phyloP scores from a whole-genome alignment of 2,113 vertebrate genomes.

The Syrrhaptes paradoxus region DNA sequence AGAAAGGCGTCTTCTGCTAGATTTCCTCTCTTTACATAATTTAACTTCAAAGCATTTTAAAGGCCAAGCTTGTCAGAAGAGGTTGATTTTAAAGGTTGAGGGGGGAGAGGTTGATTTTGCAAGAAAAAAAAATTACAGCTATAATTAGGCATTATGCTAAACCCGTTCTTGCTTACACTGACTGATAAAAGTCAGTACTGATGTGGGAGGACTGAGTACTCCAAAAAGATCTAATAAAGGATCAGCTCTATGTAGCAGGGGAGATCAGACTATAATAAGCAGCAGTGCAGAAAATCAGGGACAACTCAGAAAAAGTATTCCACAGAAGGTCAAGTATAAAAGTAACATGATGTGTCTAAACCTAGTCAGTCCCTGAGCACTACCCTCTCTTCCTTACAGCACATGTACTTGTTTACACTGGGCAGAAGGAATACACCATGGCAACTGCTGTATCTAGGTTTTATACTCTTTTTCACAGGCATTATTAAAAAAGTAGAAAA shows the following conservation, averaged over 20 bases:
- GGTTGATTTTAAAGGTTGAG: slow-evolving; percentile 11
- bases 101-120: neutral
- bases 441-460: neutral
- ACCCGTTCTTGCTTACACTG: neutral
- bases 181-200: neutral
- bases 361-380: neutral
- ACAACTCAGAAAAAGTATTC: neutral
- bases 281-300: neutral
- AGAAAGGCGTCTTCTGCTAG: neutral
- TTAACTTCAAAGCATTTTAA: slow-evolving; percentile 19
- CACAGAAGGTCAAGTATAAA: neutral
- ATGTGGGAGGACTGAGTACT: neutral
- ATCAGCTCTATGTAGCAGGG: neutral
- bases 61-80: slow-evolving; percentile 14
- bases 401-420: neutral
- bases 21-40: slow-evolving; percentile 13
- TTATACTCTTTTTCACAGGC: neutral
- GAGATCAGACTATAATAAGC: neutral
- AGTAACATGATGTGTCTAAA: neutral
- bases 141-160: neutral
- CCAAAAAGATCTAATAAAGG: neutral
- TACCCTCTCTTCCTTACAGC: neutral
- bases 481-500: neutral
- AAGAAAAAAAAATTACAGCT: neutral
- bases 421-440: neutral